Percentiles rank a stretch among this genome's conserved stretches.
Evolutionary conservation across 92 coral and sea anemone genomes (phyloP).

Genomic region (Micromussa lordhowensis): DNA sequence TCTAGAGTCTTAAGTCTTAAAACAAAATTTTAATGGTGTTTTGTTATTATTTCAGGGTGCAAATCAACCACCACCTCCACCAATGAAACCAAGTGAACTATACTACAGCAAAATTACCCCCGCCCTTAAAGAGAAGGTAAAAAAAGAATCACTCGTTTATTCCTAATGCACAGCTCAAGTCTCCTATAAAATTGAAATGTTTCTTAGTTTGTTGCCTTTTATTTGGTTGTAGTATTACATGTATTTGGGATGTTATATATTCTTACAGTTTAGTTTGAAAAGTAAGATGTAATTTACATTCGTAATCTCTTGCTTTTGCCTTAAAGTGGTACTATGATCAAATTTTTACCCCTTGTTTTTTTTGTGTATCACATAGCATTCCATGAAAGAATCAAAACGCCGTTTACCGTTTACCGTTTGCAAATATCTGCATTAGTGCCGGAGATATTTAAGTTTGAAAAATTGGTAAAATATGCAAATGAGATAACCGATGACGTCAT

Average conservation of each 20-base stretch:
- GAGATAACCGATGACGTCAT: no score
- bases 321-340: no score
- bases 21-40: neutral
- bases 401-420: no score
- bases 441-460: no score
- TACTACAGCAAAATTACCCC: constrained; percentile 98
- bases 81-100: constrained; percentile 95
- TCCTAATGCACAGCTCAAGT: neutral
- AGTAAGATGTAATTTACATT: no score
- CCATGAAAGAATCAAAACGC: no score
- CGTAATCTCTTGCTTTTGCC: neutral
- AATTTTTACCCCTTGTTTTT: no score
- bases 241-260: neutral
- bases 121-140: constrained; percentile 96
- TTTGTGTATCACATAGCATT: no score
- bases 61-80: constrained; percentile 87
- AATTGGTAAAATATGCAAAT: no score
- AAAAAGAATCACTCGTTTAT: neutral
- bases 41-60: constrained; percentile 60
- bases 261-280: no score
- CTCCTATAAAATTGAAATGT: neutral
- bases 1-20: neutral
- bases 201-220: neutral
- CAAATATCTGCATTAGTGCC: no score
- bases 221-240: neutral